Evolutionary conservation across 2,797 vertebrate species (phyloP), one percentile per base, ranked within the genome.

Genomic region (Lepilemur ruficaudatus): DNA sequence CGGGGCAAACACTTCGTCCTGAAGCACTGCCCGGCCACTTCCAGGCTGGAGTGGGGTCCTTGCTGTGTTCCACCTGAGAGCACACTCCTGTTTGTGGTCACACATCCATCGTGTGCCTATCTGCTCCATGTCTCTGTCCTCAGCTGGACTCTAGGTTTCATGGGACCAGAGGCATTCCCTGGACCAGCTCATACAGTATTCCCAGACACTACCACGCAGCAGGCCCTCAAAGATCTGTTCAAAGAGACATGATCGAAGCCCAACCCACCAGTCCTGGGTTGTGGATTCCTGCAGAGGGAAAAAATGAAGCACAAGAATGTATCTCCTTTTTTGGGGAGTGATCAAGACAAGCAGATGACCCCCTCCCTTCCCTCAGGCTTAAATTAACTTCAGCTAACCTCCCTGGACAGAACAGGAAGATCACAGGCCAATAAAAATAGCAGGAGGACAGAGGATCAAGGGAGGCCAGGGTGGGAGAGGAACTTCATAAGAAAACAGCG

Each of bases 391-490:
- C 89, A 38, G 9, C 8, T 69, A 48, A 91, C 13, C 43, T 80
- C 63, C 43, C 69, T 50, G 69, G 69, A 72, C 57, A 93, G 75
- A 91, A 63, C 20, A 57, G 75, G 15, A 55, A 87, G 82, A 78
- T 70, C 9, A 0, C 12, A 1, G 14, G 82, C 69, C 93, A 79
- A 82, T 13, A 89, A 73, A 79, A 94, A 87, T 0, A 94, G 61
- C 32, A 81, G 55, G 63, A 30, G 61, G 69, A 72, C 82, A 95
- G 79, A 93, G 55, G 63, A 17, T 46, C 81, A 70, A 63, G 61
- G 50, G 57, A 80, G n/a, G 80, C 61, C 43, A 9, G n/a, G 25
- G 41, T 0, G 4, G 48, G 73, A 50, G 65, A 81, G 65, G 67
- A 76, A 20, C 52, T 78, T n/a, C 25, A 0, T 32, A 59, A 91